These are phyloP conservation scores for Parasteatoda tepidariorum DNA, from an alignment of 1,140 invertebrate species.

Conservation along the genomic window DNA sequence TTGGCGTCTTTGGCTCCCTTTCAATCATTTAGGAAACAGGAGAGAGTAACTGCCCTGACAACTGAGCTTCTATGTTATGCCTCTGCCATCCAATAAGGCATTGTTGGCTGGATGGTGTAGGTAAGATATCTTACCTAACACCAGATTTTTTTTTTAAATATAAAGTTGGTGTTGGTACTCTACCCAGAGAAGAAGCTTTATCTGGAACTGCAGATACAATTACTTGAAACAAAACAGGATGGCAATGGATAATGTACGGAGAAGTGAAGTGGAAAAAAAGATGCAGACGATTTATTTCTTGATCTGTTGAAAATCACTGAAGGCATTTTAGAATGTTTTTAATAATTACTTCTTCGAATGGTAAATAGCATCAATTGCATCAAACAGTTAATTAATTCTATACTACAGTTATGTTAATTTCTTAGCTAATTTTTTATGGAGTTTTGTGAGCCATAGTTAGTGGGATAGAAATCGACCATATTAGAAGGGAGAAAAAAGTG, in stretches of 20 bases:
- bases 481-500: no score
- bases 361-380: no score
- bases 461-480: no score
- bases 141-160: background rate
- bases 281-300: no score
- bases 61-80: conserved; percentile 33
- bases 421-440: no score
- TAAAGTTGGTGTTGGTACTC: background rate
- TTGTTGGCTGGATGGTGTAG: background rate
- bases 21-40: conserved; percentile 58
- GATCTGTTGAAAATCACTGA: no score
- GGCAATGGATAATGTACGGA: background rate
- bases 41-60: conserved; percentile 44
- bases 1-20: conserved; percentile 52
- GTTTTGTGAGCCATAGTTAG: no score
- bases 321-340: no score
- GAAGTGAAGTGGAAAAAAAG: background rate
- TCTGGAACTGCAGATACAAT: background rate
- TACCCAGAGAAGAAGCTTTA: background rate
- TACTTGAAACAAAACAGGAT: background rate
- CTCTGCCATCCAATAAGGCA: background rate
- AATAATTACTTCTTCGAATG: no score
- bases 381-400: no score
- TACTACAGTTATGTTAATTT: no score
- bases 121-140: background rate